phyloP scores from a whole-genome alignment of 2,113 vertebrate species.

The Trematocara marginatum region DNA sequence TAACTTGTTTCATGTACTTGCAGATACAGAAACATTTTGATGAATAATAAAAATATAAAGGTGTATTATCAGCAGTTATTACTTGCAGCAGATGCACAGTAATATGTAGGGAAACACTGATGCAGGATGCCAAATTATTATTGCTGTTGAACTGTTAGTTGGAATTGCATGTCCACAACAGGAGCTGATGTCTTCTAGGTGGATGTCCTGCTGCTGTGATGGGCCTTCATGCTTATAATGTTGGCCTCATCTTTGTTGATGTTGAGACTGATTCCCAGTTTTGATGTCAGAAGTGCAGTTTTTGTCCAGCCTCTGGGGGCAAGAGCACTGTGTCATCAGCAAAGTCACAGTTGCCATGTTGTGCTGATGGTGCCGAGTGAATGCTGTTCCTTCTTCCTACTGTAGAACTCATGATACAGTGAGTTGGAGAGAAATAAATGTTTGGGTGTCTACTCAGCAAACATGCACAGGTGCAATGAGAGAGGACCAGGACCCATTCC shows the following conservation, averaged over 20 bases:
- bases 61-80: not conserved
- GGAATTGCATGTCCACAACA: not conserved
- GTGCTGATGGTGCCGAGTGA: not conserved
- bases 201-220: not conserved
- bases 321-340: not conserved
- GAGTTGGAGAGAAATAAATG: not conserved
- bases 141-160: not conserved
- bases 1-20: not conserved
- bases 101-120: not conserved
- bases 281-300: not conserved
- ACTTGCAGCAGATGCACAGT: not conserved
- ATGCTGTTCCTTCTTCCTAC: not conserved
- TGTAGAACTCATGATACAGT: not conserved
- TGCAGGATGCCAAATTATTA: not conserved
- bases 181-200: not conserved
- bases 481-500: not conserved
- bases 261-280: not conserved
- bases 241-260: not conserved
- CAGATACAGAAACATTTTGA: not conserved
- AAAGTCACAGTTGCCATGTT: not conserved
- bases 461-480: not conserved
- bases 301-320: not conserved
- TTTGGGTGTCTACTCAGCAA: not conserved
- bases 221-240: not conserved
- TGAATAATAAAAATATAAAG: not conserved